Base-by-base conservation (phyloP, 2,888 invertebrate species). In the Pyrochroa serraticornis region DNA sequence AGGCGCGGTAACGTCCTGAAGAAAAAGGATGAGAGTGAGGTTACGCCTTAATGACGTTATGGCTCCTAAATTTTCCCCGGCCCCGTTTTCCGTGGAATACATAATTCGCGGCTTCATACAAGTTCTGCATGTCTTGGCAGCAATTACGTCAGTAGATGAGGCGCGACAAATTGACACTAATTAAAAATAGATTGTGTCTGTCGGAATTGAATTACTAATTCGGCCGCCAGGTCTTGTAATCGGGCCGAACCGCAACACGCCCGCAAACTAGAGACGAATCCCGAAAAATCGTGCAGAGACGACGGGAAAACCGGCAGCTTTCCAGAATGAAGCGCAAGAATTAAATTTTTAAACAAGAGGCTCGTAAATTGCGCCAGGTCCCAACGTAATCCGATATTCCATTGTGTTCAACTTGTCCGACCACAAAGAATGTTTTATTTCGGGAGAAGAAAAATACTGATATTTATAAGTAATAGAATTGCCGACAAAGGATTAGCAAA, bases 161-260 rank as follows among this genome's bases (percentile, higher is more conserved):
- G 33, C 60, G 51, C 50, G 55, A 60, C 60, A 55, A 60, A 60
- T 60, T 60, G 60, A 60, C 60, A 60, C 47, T 55, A 60, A 60
- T 60, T 50, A 60, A 60, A 60, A 60, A 60, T 60, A 46, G 50
- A 60, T 60, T 60, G 59, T 50, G 43, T 34, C 55, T 47, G 49
- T 45, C 43, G 41, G 55, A 55, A 60, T 60, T 60, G 60, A 60
- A 60, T 60, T 60, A 60, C 47, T 46, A 60, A 60, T 60, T 60
- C 47, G 47, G 60, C 34, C 42, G 32, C 50, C 49, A 46, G 48
- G 55, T 60, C 50, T 42, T 41, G 45, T 22, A 22, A 22, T 22
- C 22, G 22, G 22, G 22, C 22, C 22, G 22, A 22, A 22, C 22
- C 22, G 22, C 22, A 22, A 22, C 22, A 5, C 22, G 22, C 22